Conservation (phyloP, 2,113 vertebrate genomes). For the Stegastes partitus region DNA sequence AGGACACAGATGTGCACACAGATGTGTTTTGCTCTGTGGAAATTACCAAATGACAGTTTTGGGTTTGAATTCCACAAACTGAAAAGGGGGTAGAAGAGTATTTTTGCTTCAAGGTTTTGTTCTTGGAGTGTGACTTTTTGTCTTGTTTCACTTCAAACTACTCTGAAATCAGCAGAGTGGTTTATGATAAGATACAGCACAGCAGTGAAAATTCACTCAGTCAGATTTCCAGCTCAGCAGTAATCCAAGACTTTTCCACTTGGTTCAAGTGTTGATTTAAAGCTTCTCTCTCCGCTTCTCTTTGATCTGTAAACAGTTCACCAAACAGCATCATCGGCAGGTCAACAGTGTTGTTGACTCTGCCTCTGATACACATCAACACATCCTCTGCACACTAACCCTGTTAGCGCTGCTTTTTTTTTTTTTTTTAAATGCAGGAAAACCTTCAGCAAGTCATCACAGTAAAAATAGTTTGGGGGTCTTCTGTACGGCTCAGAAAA, state of each 20-base stretch:
- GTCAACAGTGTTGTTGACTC: conserved; percentile 59
- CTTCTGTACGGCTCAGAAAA: background rate
- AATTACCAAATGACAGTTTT: background rate
- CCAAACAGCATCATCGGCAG: conserved; percentile 11
- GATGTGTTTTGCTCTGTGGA: conserved; percentile 31
- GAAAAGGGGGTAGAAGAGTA: background rate
- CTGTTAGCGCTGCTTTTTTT: conserved; percentile 6
- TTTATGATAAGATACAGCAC: background rate
- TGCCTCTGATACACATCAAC: conserved; percentile 58
- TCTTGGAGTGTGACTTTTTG: background rate
- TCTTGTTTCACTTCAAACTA: background rate
- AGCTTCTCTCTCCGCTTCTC: conserved; percentile 27
- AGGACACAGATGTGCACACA: conserved; percentile 55
- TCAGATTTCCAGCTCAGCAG: conserved; percentile 5
- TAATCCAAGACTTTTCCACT: conserved; percentile 11
- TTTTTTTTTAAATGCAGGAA: conserved; percentile 1
- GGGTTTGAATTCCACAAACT: too few species aligned
- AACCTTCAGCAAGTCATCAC: background rate
- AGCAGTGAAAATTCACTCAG: background rate
- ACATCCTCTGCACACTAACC: conserved; percentile 17
- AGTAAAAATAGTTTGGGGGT: background rate
- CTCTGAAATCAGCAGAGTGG: background rate
- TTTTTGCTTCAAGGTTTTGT: conserved; percentile 5
- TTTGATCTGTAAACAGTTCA: conserved; percentile 51
- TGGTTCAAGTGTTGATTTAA: conserved; percentile 44